These are phyloP conservation scores for Phoeniculus purpureus DNA, from an alignment of 2,797 vertebrate genomes.

Conservation along the genomic window DNA sequence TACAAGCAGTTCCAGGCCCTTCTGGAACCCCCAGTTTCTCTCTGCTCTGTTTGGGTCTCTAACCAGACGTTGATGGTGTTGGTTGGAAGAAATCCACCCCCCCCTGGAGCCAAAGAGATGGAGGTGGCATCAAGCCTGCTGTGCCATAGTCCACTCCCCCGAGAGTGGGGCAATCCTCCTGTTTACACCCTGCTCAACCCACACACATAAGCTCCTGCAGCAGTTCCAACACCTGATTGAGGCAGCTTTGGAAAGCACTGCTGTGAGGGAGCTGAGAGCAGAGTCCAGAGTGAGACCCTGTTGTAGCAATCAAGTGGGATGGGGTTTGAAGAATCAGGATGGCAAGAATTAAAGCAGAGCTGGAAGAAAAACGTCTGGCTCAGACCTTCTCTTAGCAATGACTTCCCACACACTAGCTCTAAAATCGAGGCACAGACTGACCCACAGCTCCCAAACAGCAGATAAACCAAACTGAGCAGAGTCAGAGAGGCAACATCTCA, in stretches of 20 bases:
- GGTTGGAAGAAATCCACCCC: not conserved
- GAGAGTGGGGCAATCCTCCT: not conserved
- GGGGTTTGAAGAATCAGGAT: accelerated
- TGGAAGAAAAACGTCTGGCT: not conserved
- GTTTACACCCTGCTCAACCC: not conserved
- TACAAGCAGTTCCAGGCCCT: not conserved
- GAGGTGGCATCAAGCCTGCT: not conserved
- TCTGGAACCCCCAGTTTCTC: slow-evolving; percentile 10
- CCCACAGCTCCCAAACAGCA: not conserved
- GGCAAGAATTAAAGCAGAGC: not conserved
- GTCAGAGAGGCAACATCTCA: not conserved
- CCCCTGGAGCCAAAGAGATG: not conserved
- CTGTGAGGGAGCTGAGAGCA: not conserved
- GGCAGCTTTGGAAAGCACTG: not conserved
- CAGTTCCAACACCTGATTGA: not conserved
- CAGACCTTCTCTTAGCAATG: not conserved
- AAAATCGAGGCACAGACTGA: accelerated
- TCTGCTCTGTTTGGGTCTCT: accelerated
- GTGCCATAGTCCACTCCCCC: not conserved
- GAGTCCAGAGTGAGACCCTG: not conserved
- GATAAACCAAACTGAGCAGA: not conserved
- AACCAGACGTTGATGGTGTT: not conserved
- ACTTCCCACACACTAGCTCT: not conserved
- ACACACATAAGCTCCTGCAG: not conserved
- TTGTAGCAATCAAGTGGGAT: not conserved